Evolutionary conservation across 1,140 invertebrate genomes (phyloP).

Genomic region (Drosophila insularis): DNA sequence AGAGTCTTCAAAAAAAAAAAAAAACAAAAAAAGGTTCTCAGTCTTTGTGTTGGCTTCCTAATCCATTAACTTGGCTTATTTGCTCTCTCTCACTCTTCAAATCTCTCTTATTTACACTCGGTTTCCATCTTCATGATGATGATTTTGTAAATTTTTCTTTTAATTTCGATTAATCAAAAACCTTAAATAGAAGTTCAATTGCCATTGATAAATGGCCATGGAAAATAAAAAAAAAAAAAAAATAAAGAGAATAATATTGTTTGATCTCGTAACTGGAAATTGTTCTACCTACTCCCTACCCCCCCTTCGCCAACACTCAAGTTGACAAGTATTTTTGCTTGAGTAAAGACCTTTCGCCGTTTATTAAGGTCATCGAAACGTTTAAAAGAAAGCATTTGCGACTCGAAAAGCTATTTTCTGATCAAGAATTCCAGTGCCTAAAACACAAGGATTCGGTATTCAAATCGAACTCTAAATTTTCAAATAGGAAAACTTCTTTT

Average conservation of each 20-base stretch:
- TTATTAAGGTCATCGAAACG: not conserved
- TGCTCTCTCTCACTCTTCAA: not conserved
- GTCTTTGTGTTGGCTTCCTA: slow-evolving; percentile 49
- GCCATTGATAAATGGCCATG: not conserved
- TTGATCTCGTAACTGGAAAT: not conserved
- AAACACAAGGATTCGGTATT: too few relatives aligned
- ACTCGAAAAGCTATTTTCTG: too few relatives aligned
- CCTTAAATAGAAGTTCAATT: slow-evolving; percentile 4
- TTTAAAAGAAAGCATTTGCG: not conserved
- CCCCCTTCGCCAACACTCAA: not conserved
- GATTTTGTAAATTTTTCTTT: slow-evolving; percentile 35
- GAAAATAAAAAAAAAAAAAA: not conserved
- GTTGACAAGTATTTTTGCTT: not conserved
- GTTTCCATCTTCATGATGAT: slow-evolving; percentile 7
- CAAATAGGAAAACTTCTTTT: too few relatives aligned
- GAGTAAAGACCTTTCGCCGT: too few relatives aligned
- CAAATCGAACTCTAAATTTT: too few relatives aligned
- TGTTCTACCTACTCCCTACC: not conserved
- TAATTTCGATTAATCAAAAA: slow-evolving; percentile 11
- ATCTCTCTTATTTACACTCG: not conserved
- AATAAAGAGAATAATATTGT: not conserved
- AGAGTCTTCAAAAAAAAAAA: not conserved
- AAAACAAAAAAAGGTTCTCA: slow-evolving; percentile 22
- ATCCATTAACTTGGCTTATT: slow-evolving; percentile 52
- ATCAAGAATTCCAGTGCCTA: too few relatives aligned